Evolutionary conservation across 2,797 vertebrate genomes (phyloP).

Genomic region (Crocidura indochinensis): DNA sequence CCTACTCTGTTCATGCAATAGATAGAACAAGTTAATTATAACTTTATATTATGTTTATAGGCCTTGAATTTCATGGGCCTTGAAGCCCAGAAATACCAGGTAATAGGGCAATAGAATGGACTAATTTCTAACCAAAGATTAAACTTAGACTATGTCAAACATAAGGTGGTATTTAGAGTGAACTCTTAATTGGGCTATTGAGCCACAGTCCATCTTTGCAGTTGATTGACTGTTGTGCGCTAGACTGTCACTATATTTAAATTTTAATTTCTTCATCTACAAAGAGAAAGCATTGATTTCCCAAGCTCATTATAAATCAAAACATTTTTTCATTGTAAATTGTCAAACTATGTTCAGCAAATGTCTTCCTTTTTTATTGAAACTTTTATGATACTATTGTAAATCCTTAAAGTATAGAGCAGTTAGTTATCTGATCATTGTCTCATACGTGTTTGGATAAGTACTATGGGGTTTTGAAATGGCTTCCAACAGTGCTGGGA

Average conservation of each 20-base stretch:
- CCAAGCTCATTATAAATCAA: slow-evolving; percentile 23
- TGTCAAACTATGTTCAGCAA: background rate
- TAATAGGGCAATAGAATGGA: too few relatives aligned
- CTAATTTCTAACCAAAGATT: too few relatives aligned
- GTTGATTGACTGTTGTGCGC: background rate
- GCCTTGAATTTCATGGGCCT: too few relatives aligned
- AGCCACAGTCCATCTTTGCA: background rate
- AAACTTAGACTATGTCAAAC: background rate
- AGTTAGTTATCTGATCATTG: background rate
- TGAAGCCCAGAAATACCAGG: too few relatives aligned
- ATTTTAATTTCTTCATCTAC: background rate
- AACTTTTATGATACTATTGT: background rate
- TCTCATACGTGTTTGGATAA: background rate
- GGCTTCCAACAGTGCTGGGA: background rate
- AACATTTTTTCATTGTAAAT: slow-evolving; percentile 13
- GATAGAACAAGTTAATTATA: background rate
- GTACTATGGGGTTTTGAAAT: background rate
- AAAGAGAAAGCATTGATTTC: slow-evolving; percentile 34
- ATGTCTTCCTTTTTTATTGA: background rate
- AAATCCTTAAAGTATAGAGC: background rate
- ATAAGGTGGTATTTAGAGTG: background rate
- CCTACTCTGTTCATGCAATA: background rate
- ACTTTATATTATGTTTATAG: too few relatives aligned
- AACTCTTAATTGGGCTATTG: background rate
- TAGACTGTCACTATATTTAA: background rate